Conservation (phyloP, 2,888 invertebrate species). For the Syrista parreyssii region DNA sequence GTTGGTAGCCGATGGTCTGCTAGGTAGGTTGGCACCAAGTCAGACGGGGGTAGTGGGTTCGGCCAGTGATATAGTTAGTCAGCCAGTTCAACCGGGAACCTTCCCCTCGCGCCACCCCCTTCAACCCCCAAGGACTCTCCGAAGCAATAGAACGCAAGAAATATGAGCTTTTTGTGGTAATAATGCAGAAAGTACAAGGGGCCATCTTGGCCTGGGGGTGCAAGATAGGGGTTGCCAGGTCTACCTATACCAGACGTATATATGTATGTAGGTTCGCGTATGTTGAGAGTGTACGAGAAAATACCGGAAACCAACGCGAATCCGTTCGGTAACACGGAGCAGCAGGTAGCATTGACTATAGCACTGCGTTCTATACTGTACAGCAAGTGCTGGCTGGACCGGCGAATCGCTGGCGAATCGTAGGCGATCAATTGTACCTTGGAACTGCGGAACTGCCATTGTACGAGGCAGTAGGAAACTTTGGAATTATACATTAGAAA, state of each 20-base stretch:
- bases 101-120: background rate
- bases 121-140: background rate
- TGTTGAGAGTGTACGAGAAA: background rate
- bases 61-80: constrained; percentile 6
- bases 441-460: constrained; percentile 56
- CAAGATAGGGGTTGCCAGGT: background rate
- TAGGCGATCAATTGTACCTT: constrained; percentile 56
- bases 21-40: background rate
- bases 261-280: background rate
- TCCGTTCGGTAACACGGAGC: too few relatives aligned
- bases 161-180: constrained; percentile 41
- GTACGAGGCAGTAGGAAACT: constrained; percentile 49
- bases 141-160: constrained; percentile 31
- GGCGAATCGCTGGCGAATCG: background rate
- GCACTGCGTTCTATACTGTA: too few relatives aligned
- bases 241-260: background rate
- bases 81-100: background rate
- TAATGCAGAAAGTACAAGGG: constrained; percentile 26
- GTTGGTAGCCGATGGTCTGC: too few relatives aligned
- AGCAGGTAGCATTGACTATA: too few relatives aligned
- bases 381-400: too few relatives aligned
- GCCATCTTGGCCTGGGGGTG: background rate
- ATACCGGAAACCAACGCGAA: background rate
- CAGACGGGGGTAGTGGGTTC: background rate
- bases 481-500: constrained; percentile 61